Conservation (phyloP, 2,113 vertebrate species). For the Nannobrachium achirus region DNA sequence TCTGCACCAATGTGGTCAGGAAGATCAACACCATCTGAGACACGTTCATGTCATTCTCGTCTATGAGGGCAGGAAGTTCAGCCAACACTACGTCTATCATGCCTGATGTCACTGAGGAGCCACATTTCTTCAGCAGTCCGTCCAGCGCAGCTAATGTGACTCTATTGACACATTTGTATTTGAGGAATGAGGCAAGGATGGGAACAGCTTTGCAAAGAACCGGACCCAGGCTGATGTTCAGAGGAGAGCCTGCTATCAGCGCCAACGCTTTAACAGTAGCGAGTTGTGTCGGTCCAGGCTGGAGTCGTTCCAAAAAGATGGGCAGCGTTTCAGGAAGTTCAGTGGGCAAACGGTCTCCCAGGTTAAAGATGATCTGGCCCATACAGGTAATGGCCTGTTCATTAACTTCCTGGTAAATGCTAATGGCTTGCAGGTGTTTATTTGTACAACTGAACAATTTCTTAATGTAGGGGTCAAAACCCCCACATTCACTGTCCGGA, state of each 20-base stretch:
- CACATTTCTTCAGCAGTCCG: slow-evolving; percentile 96
- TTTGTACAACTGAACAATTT: slow-evolving; percentile 97
- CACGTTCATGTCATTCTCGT: slow-evolving; percentile 98
- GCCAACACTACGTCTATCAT: slow-evolving; percentile 98
- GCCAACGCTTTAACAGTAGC: slow-evolving; percentile 93
- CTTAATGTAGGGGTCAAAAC: slow-evolving; percentile 89
- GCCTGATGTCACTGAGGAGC: slow-evolving; percentile 86
- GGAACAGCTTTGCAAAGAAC: slow-evolving; percentile 94
- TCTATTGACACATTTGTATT: slow-evolving; percentile 97
- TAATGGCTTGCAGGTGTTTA: slow-evolving; percentile 94
- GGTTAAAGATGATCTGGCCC: slow-evolving; percentile 98
- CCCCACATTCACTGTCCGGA: slow-evolving; percentile 83
- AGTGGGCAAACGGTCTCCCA: slow-evolving; percentile 92
- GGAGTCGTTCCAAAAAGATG: slow-evolving; percentile 96
- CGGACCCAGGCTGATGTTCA: slow-evolving; percentile 94
- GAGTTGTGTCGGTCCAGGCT: slow-evolving; percentile 96
- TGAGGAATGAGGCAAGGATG: slow-evolving; percentile 96
- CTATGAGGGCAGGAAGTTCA: slow-evolving; percentile 97
- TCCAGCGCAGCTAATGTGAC: slow-evolving; percentile 94
- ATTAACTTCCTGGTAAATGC: slow-evolving; percentile 99
- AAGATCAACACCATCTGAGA: slow-evolving; percentile 99
- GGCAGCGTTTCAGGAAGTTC: slow-evolving; percentile 94
- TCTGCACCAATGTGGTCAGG: slow-evolving; percentile 93
- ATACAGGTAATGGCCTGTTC: slow-evolving; percentile 98
- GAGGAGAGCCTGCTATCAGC: slow-evolving; percentile 92